Evolutionary conservation across 2,888 invertebrate species (phyloP).

Genomic region (Argyresthia goedartella): DNA sequence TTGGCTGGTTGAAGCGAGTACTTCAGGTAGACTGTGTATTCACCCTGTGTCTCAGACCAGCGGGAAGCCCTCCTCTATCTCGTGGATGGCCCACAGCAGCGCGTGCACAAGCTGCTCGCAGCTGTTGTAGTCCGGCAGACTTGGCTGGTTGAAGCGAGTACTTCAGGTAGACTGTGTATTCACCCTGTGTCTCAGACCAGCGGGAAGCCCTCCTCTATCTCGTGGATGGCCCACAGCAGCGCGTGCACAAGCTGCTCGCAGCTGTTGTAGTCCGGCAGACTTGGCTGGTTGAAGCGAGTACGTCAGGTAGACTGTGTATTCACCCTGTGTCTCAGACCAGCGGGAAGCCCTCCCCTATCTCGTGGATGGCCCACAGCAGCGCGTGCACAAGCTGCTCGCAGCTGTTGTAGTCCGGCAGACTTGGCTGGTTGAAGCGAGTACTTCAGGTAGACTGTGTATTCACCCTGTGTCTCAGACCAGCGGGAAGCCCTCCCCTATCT

Average conservation of each 20-base stretch:
- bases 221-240: slow-evolving; percentile 82
- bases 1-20: slow-evolving; percentile 94
- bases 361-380: slow-evolving; percentile 84
- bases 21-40: too few species aligned
- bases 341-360: slow-evolving; percentile 95
- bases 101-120: too few species aligned
- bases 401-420: slow-evolving; percentile 88
- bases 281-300: slow-evolving; percentile 94
- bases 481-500: slow-evolving; percentile 95
- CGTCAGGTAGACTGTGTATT: too few species aligned
- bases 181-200: slow-evolving; percentile 96
- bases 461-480: slow-evolving; percentile 88
- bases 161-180: too few species aligned
- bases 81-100: slow-evolving; percentile 82
- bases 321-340: slow-evolving; percentile 88
- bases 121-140: slow-evolving; percentile 88
- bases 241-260: too few species aligned
- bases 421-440: slow-evolving; percentile 94
- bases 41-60: slow-evolving; percentile 96
- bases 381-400: too few species aligned
- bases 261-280: slow-evolving; percentile 88
- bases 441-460: too few species aligned
- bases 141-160: slow-evolving; percentile 94
- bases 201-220: slow-evolving; percentile 97
- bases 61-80: slow-evolving; percentile 97